These are phyloP conservation scores for Dreissena polymorpha DNA, from an alignment of 1,140 invertebrate species.

Conservation along the genomic window DNA sequence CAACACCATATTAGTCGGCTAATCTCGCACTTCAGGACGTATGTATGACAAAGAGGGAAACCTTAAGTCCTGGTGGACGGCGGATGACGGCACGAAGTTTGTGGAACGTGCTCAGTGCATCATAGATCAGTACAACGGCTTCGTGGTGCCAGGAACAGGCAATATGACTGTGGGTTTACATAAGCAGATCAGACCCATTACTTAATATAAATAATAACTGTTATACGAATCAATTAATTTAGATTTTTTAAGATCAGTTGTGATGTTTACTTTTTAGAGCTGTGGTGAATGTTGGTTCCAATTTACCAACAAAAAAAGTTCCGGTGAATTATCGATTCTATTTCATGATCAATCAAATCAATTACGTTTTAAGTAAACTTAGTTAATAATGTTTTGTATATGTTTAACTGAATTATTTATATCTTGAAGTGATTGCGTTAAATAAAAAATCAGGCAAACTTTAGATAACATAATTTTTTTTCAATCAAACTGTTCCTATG, in stretches of 20 bases:
- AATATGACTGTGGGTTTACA: conserved; percentile 83
- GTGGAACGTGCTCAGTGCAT: conserved; percentile 95
- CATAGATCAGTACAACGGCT: conserved; percentile 95
- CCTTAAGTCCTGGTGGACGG: conserved; percentile 98
- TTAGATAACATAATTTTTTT: too few species aligned
- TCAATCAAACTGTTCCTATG: too few species aligned
- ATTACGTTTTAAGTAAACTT: too few species aligned
- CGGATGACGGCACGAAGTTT: conserved; percentile 92
- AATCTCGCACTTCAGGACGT: conserved; percentile 83
- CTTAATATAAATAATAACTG: too few species aligned
- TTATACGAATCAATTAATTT: not conserved
- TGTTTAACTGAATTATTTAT: too few species aligned
- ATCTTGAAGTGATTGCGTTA: too few species aligned
- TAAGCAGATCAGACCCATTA: too few species aligned
- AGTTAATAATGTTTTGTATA: too few species aligned
- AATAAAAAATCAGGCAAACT: too few species aligned
- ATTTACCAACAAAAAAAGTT: not conserved
- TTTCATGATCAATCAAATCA: too few species aligned
- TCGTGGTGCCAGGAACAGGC: conserved; percentile 85
- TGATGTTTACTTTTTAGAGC: not conserved
- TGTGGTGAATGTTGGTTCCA: not conserved
- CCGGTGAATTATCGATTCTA: too few species aligned
- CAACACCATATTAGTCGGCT: not conserved
- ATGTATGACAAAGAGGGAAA: conserved; percentile 98
- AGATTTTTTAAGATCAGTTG: too few species aligned